Percentiles rank a stretch among this genome's conserved stretches.
Conservation (phyloP, 2,113 vertebrate genomes). For the Scomber japonicus region DNA sequence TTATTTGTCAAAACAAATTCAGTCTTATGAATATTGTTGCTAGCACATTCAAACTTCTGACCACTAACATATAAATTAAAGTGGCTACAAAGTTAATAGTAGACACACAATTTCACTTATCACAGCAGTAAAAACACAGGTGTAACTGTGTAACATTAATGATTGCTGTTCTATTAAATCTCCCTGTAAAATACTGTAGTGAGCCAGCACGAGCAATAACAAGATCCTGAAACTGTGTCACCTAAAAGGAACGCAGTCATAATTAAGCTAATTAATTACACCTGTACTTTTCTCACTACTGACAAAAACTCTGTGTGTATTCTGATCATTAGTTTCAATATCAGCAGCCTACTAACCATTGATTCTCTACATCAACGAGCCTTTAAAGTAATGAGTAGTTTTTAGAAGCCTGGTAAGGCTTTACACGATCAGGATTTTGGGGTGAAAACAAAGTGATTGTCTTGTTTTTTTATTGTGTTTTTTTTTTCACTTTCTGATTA, state of each 20-base stretch:
- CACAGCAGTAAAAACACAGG: not conserved
- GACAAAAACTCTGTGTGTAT: not conserved
- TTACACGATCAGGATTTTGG: too few relatives aligned
- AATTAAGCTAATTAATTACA: not conserved
- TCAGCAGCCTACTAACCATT: not conserved
- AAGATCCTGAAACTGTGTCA: not conserved
- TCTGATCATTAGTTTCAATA: slow-evolving; percentile 13
- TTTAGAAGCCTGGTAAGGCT: too few relatives aligned
- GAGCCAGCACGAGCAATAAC: slow-evolving; percentile 1
- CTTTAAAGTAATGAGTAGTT: too few relatives aligned
- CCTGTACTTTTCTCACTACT: not conserved
- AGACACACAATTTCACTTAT: not conserved
- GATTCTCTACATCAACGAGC: not conserved
- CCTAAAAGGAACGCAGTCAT: slow-evolving; percentile 10
- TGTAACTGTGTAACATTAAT: not conserved
- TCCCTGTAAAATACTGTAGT: not conserved
- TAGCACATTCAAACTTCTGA: not conserved
- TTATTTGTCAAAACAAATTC: slow-evolving; percentile 15
- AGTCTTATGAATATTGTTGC: slow-evolving; percentile 1
- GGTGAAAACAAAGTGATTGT: too few relatives aligned
- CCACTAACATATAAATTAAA: not conserved
- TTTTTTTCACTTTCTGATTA: too few relatives aligned
- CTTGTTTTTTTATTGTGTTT: too few relatives aligned
- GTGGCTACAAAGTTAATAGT: not conserved
- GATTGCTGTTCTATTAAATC: not conserved